Evolutionary conservation across 2,797 vertebrate genomes (phyloP).

Genomic region (Coregonus sp.): DNA sequence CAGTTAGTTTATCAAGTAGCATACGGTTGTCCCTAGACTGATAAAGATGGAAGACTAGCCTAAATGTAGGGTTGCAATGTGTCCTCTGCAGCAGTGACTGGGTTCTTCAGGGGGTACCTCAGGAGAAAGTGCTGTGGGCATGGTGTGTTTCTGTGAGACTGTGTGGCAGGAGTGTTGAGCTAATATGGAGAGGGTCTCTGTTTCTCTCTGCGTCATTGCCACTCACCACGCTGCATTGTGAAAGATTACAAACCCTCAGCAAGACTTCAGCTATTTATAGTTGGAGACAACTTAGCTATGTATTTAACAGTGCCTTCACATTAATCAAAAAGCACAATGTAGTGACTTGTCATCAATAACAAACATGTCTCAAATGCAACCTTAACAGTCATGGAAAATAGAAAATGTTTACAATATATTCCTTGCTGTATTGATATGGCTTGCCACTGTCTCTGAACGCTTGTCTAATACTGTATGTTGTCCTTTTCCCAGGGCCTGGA

Average conservation of each 20-base stretch:
- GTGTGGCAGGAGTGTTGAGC: background rate
- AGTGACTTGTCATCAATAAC: background rate
- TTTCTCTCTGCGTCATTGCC: slow-evolving; percentile 35
- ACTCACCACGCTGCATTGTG: slow-evolving; percentile 27
- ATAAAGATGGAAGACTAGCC: slow-evolving; percentile 1
- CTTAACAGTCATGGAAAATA: background rate
- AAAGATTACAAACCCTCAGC: slow-evolving; percentile 30
- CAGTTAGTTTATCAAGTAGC: background rate
- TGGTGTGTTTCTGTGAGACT: slow-evolving; percentile 25
- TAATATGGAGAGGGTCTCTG: slow-evolving; percentile 31
- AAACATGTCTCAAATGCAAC: too few relatives aligned
- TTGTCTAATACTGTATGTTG: background rate
- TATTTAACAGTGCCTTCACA: background rate
- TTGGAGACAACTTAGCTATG: background rate
- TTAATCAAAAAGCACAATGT: background rate
- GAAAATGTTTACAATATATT: background rate
- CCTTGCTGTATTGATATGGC: background rate
- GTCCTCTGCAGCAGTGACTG: background rate
- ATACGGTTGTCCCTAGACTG: slow-evolving; percentile 5
- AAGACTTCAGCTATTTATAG: slow-evolving; percentile 48
- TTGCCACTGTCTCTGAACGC: background rate
- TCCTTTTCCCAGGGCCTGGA: slow-evolving; percentile 76
- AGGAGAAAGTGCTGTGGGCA: background rate
- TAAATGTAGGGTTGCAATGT: slow-evolving; percentile 18
- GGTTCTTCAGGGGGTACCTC: background rate